phyloP scores from a whole-genome alignment of 2,113 vertebrate species.

The Platycercus adscitus region DNA sequence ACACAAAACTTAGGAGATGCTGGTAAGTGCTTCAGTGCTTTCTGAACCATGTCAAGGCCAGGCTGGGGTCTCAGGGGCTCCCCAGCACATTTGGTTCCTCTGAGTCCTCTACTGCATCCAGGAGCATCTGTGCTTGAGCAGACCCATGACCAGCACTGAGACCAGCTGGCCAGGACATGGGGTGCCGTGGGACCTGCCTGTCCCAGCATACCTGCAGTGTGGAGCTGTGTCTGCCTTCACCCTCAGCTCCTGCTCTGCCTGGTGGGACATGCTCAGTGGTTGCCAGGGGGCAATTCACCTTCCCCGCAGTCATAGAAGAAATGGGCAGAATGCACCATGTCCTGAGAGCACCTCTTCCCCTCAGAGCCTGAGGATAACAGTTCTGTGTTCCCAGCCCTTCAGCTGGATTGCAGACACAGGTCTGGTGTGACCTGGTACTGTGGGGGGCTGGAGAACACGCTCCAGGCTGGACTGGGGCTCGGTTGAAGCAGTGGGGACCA shows the following conservation, averaged over 20 bases:
- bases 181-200: not conserved
- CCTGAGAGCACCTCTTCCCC: not conserved
- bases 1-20: not conserved
- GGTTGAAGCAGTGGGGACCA: not conserved
- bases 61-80: not conserved
- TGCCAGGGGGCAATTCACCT: not conserved
- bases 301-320: not conserved
- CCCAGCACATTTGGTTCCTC: not conserved
- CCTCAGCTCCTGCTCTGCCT: not conserved
- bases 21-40: not conserved
- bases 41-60: not conserved
- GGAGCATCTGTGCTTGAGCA: not conserved
- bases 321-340: not conserved
- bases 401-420: not conserved
- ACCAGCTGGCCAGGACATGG: not conserved
- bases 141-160: fast-evolving
- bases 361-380: not conserved
- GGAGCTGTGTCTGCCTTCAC: fast-evolving
- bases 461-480: not conserved
- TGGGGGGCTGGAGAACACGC: not conserved
- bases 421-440: fast-evolving
- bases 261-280: fast-evolving
- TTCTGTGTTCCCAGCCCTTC: not conserved
- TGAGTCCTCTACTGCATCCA: not conserved
- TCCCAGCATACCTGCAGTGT: fast-evolving